Evolutionary conservation across 2,888 invertebrate species (phyloP).

Genomic region (Campoplex nolae): DNA sequence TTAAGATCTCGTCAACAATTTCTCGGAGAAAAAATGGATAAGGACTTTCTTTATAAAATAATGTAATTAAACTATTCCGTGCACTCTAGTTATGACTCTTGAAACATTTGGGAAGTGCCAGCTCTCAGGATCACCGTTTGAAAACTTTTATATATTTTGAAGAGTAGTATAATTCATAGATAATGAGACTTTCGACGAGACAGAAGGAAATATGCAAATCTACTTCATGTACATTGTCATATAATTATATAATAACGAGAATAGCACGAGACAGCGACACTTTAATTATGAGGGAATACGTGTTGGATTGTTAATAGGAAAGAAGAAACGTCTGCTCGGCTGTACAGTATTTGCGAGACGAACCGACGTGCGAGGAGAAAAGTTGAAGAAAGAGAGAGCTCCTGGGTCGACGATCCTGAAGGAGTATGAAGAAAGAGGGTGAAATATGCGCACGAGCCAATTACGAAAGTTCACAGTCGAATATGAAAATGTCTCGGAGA

Average conservation of each 20-base stretch:
- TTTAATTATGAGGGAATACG: conserved; percentile 43
- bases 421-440: not conserved
- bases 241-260: conserved; percentile 15
- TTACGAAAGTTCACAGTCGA: conserved; percentile 65
- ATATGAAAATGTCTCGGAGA: conserved; percentile 66
- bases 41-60: not conserved
- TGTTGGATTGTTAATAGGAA: conserved; percentile 46
- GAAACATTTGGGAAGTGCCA: not conserved
- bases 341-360: conserved; percentile 11
- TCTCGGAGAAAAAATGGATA: not conserved
- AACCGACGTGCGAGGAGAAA: not conserved
- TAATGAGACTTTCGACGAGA: conserved; percentile 12
- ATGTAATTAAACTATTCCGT: not conserved
- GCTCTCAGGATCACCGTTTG: not conserved
- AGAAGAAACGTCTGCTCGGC: conserved; percentile 5
- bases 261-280: conserved; percentile 35
- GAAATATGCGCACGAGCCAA: conserved; percentile 57
- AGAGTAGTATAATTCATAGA: conserved; percentile 6
- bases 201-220: conserved; percentile 6
- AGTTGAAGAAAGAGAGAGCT: conserved; percentile 21
- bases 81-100: not conserved
- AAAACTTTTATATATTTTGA: conserved; percentile 2
- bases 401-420: conserved; percentile 9
- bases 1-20: not conserved
- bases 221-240: not conserved